Evolutionary conservation across 1,140 invertebrate species (phyloP), one percentile per base, ranked within the genome.

Genomic region (Glossosoma conforme): DNA sequence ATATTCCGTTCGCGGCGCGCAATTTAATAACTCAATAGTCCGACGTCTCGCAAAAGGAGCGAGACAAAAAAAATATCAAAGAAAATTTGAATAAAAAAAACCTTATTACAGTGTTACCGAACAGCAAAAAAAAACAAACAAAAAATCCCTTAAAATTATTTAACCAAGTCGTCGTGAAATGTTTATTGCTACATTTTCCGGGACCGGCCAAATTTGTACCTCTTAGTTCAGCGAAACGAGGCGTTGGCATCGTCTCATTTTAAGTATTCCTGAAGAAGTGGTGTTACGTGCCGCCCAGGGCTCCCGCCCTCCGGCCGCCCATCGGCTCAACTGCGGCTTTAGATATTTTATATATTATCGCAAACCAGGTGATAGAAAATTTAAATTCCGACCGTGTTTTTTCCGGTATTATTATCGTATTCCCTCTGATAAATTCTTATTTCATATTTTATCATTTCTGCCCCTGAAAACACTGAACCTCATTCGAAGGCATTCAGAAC

Each of bases 231-330:
- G 44, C 36, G 46, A 20, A 41, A 41, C 33, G 33, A 14, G 42
- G 42, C 17, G 42, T 44, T 43, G 14, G 28, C 17, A 35, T 20
- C 42, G 47, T 46, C 41, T 56, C 51, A 49, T 56, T 56, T 56
- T 51, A 56, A 56, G 48, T 52, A 56, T 49, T 50, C 40, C 48
- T 18, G 32, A 52, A 52, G 48, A 48, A 56, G 54, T 56, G 54
- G 30, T n/a, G 28, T 10, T 50, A 56, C 54, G 54, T 56, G 54
- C 30, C 40, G 18, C 38, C 17, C 24, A 32, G 19, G 42, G 9
- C 25, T 30, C 15, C 15, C 25, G 42, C 15, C 19, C n/a, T n/a
- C n/a, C 24, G 24, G 24, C 24, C 24, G 24, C 24, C 24, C n/a
- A n/a, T n/a, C n/a, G n/a, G n/a, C 24, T 28, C 24, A 28, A n/a